Base-by-base conservation (phyloP, 2,797 vertebrate genomes). In the Diceros bicornis region DNA sequence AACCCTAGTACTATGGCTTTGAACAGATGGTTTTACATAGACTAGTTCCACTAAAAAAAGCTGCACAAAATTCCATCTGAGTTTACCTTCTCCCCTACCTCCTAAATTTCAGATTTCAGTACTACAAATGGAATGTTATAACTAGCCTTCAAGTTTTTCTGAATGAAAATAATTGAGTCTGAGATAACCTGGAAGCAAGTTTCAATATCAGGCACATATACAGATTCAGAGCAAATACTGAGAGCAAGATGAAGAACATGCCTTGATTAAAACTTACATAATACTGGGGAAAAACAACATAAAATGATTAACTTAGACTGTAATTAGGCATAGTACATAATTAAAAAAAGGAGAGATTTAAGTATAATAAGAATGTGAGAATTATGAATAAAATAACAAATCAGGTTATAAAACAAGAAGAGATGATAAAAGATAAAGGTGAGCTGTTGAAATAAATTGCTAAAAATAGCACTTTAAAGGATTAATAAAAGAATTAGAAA, bases 401-500 rank as follows among this genome's bases (percentile, higher is more conserved):
- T 66, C 16, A n/a, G 32, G 37, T 27, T 96, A 59, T 50, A 89
- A 50, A 72, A 84, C 6, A 75, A 52, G 10, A 78, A 57, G 14
- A 12, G 11, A 18, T 85, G 20, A 37, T 59, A 64, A 79, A 62
- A 20, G 32, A 55, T 57, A 59, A 52, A 66, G 34, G 12, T 52
- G 14, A 62, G 16, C 41, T 66, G 7, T 52, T 78, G 14, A 86
- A 44, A 34, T 72, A 62, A 78, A 41, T 50, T 59, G 13, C 34
- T 71, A 82, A 84, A 66, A 59, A 84, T 37, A 84, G 50, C 14
- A 16, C 14, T 27, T 44, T 62, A 64, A 41, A 64, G 6, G 34
- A 68, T 68, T 94, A 82, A 23, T 87, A 79, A 62, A 44, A 8
- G 61, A 86, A 57, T 72, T 86, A 81, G 34, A 87, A 86, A 86